Conservation (phyloP, 2,113 vertebrate genomes). For the Clarias gariepinus region DNA sequence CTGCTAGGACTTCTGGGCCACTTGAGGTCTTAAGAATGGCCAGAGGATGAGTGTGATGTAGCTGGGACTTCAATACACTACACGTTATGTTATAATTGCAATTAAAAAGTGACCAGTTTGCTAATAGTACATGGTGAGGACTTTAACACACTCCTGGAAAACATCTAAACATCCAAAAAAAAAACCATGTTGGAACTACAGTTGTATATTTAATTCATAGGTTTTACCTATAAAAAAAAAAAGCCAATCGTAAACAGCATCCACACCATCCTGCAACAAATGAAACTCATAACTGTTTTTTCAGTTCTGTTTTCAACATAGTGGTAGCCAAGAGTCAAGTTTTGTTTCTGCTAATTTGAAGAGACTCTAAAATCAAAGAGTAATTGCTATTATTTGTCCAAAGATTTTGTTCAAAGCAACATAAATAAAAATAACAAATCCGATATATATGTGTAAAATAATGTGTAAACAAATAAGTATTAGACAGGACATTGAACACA, state of each 20-base stretch:
- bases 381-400: not conserved
- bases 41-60: not conserved
- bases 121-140: not conserved
- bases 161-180: not conserved
- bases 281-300: not conserved
- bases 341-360: not conserved
- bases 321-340: not conserved
- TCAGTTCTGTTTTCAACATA: not conserved
- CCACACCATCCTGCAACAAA: not conserved
- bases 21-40: not conserved
- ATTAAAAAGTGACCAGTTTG: not conserved
- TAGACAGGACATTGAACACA: not conserved
- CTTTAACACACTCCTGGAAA: no score
- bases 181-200: not conserved
- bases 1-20: not conserved
- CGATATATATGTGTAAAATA: not conserved
- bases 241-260: not conserved
- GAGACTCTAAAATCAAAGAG: not conserved
- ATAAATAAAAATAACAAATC: not conserved
- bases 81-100: not conserved
- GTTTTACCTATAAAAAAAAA: not conserved
- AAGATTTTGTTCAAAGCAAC: not conserved
- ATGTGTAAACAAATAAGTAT: not conserved
- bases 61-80: not conserved
- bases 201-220: not conserved